phyloP scores from a whole-genome alignment of 2,888 invertebrate species.

The Drosophila fulvimacula region DNA sequence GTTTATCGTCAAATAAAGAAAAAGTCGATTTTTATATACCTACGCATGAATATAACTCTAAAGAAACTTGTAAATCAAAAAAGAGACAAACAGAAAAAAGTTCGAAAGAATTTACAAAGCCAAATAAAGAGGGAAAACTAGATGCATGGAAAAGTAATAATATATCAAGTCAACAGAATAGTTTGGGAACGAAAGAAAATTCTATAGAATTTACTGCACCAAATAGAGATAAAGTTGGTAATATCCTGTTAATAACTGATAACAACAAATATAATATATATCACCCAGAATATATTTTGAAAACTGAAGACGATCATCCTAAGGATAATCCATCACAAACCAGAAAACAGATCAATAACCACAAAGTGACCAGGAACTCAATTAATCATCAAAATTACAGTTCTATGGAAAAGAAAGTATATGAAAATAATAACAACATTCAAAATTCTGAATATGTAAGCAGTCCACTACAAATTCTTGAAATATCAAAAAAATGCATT shows the following conservation, averaged over 20 bases:
- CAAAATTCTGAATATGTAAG: constrained; percentile 7
- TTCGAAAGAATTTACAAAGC: background rate
- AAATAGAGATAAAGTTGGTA: background rate
- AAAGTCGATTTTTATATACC: background rate
- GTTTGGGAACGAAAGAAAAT: background rate
- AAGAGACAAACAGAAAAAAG: background rate
- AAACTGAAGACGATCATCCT: background rate
- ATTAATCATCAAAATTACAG: constrained; percentile 5
- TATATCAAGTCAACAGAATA: background rate
- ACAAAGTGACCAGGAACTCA: background rate
- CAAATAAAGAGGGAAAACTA: background rate
- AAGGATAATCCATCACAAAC: constrained; percentile 1
- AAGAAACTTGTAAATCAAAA: background rate
- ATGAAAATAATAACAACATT: constrained; percentile 19
- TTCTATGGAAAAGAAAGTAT: background rate
- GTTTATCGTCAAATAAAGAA: background rate
- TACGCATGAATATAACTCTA: background rate
- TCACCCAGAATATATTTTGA: background rate
- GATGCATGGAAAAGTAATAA: background rate
- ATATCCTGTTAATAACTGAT: background rate
- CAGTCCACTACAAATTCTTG: constrained; percentile 38
- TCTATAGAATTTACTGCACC: background rate
- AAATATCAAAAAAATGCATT: constrained; percentile 17
- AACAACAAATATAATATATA: background rate
- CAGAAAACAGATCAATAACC: background rate